Evolutionary conservation across 2,113 vertebrate species (phyloP).

Genomic region (Aegotheles bennettii): DNA sequence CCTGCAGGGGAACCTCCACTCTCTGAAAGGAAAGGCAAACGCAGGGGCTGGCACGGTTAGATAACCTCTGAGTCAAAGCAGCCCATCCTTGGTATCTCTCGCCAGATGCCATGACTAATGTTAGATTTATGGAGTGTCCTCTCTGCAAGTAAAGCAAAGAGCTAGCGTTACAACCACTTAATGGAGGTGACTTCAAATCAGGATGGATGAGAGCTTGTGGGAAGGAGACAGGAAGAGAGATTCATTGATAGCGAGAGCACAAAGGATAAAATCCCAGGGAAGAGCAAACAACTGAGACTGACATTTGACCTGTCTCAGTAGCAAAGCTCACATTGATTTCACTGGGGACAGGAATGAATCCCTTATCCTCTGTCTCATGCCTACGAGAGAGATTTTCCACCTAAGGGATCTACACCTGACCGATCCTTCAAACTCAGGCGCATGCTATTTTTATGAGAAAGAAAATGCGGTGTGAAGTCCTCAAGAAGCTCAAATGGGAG

Average conservation of each 20-base stretch:
- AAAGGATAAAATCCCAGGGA: slow-evolving; percentile 44
- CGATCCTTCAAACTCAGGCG: slow-evolving; percentile 12
- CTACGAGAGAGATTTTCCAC: neutral
- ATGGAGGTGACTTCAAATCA: slow-evolving; percentile 52
- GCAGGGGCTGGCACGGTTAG: slow-evolving; percentile 1
- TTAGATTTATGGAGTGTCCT: slow-evolving; percentile 60
- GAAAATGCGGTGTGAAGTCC: neutral
- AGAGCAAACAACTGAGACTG: slow-evolving; percentile 38
- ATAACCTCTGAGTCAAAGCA: slow-evolving; percentile 52
- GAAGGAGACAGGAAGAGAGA: slow-evolving; percentile 49
- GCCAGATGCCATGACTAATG: slow-evolving; percentile 53
- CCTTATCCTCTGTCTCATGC: slow-evolving; percentile 14
- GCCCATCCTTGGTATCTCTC: slow-evolving; percentile 25
- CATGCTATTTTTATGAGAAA: neutral
- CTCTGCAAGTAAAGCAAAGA: slow-evolving; percentile 30
- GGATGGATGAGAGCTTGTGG: slow-evolving; percentile 56
- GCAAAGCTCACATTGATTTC: slow-evolving; percentile 33
- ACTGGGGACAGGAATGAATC: slow-evolving; percentile 6
- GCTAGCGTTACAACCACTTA: slow-evolving; percentile 36
- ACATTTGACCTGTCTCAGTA: slow-evolving; percentile 47
- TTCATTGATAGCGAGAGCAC: slow-evolving; percentile 40
- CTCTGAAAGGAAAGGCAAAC: neutral
- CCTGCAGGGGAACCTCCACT: neutral
- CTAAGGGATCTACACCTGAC: slow-evolving; percentile 28
- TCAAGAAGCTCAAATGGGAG: slow-evolving; percentile 6